Percentiles rank a stretch among this genome's conserved stretches.
phyloP scores from a whole-genome alignment of 2,888 invertebrate species.

The Pheosia gnoma region DNA sequence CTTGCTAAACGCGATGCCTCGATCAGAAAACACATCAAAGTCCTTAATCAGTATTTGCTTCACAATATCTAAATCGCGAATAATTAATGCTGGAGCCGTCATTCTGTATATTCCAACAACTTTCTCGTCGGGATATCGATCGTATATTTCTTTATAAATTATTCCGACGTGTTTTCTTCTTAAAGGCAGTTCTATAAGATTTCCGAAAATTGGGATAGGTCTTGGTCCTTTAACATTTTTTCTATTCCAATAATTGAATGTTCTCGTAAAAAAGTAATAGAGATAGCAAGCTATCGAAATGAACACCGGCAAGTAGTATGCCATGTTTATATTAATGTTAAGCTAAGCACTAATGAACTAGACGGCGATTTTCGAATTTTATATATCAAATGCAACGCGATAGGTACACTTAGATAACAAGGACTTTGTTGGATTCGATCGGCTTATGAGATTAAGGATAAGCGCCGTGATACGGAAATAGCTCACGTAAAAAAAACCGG shows the following conservation, averaged over 20 bases:
- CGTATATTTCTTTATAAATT: slow-evolving; percentile 49
- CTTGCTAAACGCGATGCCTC: slow-evolving; percentile 50
- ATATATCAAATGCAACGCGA: neutral
- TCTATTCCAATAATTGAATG: slow-evolving; percentile 30
- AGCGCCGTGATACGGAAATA: neutral
- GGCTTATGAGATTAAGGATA: neutral
- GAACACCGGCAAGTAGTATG: slow-evolving; percentile 12
- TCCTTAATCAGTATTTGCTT: slow-evolving; percentile 60
- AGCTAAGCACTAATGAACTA: neutral
- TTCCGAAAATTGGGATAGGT: slow-evolving; percentile 45
- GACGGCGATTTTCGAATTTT: neutral
- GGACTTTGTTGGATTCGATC: neutral
- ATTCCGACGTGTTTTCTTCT: slow-evolving; percentile 41
- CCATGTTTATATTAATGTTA: slow-evolving; percentile 15
- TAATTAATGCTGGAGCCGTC: slow-evolving; percentile 49
- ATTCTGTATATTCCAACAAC: slow-evolving; percentile 57
- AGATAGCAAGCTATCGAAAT: slow-evolving; percentile 11
- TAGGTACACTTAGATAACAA: neutral
- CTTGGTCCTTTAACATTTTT: slow-evolving; percentile 53
- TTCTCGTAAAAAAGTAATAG: slow-evolving; percentile 31
- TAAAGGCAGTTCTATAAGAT: slow-evolving; percentile 41
- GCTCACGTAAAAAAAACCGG: neutral
- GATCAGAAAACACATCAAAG: slow-evolving; percentile 53
- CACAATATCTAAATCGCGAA: slow-evolving; percentile 57
- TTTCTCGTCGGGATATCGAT: slow-evolving; percentile 55